Conservation (phyloP, 2,888 invertebrate species). For the Oegoconia quadripuncta region DNA sequence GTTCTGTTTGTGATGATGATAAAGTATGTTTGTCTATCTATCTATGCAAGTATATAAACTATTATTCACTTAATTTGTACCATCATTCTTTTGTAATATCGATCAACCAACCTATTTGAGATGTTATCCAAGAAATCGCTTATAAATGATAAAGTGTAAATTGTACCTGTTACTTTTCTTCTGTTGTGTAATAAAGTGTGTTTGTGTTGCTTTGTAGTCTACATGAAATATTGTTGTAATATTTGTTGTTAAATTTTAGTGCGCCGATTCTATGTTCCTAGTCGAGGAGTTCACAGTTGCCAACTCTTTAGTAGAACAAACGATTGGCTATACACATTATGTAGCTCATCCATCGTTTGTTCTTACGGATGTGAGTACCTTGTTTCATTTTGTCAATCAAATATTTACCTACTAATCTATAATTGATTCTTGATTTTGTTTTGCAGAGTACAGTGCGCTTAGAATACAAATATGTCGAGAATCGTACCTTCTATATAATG, state of each 20-base stretch:
- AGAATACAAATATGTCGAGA: conserved; percentile 47
- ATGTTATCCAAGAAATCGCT: too few relatives aligned
- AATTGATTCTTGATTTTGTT: conserved; percentile 3
- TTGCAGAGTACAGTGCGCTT: conserved; percentile 47
- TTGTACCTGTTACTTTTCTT: too few relatives aligned
- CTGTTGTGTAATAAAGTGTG: too few relatives aligned
- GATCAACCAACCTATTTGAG: too few relatives aligned
- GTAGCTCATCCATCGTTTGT: conserved; percentile 44
- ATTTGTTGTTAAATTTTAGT: conserved; percentile 35
- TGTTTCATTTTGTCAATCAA: neutral
- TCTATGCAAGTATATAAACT: too few relatives aligned
- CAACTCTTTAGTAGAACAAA: conserved; percentile 35
- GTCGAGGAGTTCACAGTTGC: conserved; percentile 38
- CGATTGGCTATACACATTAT: conserved; percentile 42
- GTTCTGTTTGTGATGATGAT: too few relatives aligned
- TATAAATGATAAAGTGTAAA: too few relatives aligned
- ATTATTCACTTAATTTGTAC: too few relatives aligned
- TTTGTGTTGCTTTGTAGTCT: too few relatives aligned
- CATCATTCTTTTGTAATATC: too few relatives aligned
- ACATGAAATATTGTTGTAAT: too few relatives aligned
- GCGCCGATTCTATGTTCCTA: conserved; percentile 36
- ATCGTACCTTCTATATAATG: conserved; percentile 76
- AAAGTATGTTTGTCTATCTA: too few relatives aligned
- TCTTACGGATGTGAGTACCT: conserved; percentile 42
- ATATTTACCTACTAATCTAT: neutral